phyloP scores from a whole-genome alignment of 2,888 invertebrate species.

The Lomographa bimaculata region DNA sequence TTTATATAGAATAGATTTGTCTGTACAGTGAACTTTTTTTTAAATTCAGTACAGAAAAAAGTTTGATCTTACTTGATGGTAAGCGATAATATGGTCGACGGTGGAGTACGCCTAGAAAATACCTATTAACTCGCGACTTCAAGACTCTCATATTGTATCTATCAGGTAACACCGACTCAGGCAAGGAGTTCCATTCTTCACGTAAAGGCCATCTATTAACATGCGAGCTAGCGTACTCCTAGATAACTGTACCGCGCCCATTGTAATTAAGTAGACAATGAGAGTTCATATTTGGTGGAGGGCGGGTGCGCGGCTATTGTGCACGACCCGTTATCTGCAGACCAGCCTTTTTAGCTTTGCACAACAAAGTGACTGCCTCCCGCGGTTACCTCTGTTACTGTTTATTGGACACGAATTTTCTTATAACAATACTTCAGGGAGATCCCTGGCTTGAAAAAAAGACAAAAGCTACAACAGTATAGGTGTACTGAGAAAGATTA shows the following conservation, averaged over 20 bases:
- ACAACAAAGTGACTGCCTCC: slow-evolving; percentile 60
- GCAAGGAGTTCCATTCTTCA: no score
- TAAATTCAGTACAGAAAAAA: no score
- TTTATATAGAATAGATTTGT: no score
- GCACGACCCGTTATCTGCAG: slow-evolving; percentile 69
- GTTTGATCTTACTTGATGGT: no score
- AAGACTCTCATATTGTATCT: no score
- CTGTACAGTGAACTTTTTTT: no score
- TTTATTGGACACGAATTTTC: slow-evolving; percentile 46
- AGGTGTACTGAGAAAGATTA: no score
- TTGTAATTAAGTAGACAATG: slow-evolving; percentile 81
- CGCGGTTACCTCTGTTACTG: slow-evolving; percentile 46
- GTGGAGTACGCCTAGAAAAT: no score
- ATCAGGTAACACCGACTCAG: no score
- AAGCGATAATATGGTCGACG: no score
- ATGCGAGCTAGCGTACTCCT: slow-evolving; percentile 16
- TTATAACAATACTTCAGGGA: slow-evolving; percentile 21
- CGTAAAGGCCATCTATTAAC: slow-evolving; percentile 7
- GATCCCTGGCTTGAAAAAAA: slow-evolving; percentile 15
- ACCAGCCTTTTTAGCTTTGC: slow-evolving; percentile 71
- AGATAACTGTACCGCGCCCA: slow-evolving; percentile 26
- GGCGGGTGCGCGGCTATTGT: slow-evolving; percentile 62
- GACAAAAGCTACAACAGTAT: slow-evolving; percentile 16
- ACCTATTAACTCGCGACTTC: no score
- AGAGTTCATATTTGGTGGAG: slow-evolving; percentile 73